phyloP scores from a whole-genome alignment of 2,888 invertebrate species.

The Elegia similella region DNA sequence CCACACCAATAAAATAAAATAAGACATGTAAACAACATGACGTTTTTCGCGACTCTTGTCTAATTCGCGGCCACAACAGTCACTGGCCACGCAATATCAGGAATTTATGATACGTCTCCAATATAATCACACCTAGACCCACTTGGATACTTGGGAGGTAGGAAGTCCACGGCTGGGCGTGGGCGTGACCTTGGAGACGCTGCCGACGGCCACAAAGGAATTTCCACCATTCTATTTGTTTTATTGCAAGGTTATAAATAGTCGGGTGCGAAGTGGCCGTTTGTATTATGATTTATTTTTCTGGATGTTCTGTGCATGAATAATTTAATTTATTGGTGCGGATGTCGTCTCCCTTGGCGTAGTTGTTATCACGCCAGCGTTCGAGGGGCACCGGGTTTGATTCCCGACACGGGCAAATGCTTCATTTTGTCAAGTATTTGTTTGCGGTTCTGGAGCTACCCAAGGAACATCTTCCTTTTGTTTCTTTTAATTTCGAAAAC shows the following conservation, averaged over 20 bases:
- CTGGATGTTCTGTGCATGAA: neutral
- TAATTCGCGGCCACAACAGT: neutral
- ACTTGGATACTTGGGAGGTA: conserved; percentile 33
- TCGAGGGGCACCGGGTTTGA: too few relatives aligned
- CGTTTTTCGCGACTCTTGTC: neutral
- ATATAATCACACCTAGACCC: conserved; percentile 37
- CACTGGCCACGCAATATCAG: neutral
- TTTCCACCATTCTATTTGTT: conserved; percentile 54
- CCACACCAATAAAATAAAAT: neutral
- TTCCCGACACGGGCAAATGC: too few relatives aligned
- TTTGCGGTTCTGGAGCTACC: too few relatives aligned
- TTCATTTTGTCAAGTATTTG: too few relatives aligned
- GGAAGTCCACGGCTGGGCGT: conserved; percentile 50
- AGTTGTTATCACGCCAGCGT: too few relatives aligned
- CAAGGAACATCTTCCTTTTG: too few relatives aligned
- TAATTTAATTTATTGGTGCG: neutral
- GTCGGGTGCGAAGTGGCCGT: conserved; percentile 12
- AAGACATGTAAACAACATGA: conserved; percentile 7
- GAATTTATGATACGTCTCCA: conserved; percentile 12
- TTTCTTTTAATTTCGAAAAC: too few relatives aligned
- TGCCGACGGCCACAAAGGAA: conserved; percentile 46
- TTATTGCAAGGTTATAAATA: conserved; percentile 43
- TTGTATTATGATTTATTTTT: conserved; percentile 21
- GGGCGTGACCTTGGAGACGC: conserved; percentile 61
- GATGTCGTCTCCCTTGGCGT: too few relatives aligned